Evolutionary conservation across 2,797 vertebrate genomes (phyloP), one percentile per base, ranked within the genome.

Genomic region (Mormyrus hasselquistii): DNA sequence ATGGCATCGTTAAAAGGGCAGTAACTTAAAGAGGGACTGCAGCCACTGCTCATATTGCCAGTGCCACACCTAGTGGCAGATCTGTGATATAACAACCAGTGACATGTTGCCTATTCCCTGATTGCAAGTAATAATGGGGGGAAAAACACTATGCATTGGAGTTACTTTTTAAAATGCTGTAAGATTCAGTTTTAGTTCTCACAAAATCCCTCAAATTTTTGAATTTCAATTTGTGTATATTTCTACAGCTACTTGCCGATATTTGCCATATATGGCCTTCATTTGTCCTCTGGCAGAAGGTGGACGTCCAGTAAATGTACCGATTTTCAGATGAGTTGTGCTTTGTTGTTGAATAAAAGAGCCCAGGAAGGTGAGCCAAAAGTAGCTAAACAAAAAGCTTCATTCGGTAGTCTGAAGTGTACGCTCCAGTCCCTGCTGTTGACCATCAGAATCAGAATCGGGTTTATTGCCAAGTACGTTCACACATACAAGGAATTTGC

Each of bases 11-110:
- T 84, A 22, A 25, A 49, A 84, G 47, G 47, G 82, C 29, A 86
- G 49, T 55, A 19, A 76, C 14, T 44, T 41, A n/a, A n/a, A 41
- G 34, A 79, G 38, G 16, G 73, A 44, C 34, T 79, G 14, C 7
- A 12, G 49, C 19, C 25, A 14, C 87, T 73, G 62, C 62, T 49
- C 6, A 7, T 52, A 49, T 88, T n/a, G 38, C 7, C 87, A 76
- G 87, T 88, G 87, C 55, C 19, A 49, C 87, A 38, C 44, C 59
- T 88, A 73, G 87, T 88, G 87, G 87, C 59, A 22, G 44, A 76
- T 7, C 65, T 50, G 10, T 38, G 73, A 19, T 53, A 88, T 82
- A 22, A 55, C 73, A 88, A 73, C 29, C 65, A 19, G 38, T 44
- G 34, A 79, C 34, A 57, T 25, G 25, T 53, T 19, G 29, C 22